Evolutionary conservation across 1,140 invertebrate species (phyloP).

Genomic region (Augochlora pura): DNA sequence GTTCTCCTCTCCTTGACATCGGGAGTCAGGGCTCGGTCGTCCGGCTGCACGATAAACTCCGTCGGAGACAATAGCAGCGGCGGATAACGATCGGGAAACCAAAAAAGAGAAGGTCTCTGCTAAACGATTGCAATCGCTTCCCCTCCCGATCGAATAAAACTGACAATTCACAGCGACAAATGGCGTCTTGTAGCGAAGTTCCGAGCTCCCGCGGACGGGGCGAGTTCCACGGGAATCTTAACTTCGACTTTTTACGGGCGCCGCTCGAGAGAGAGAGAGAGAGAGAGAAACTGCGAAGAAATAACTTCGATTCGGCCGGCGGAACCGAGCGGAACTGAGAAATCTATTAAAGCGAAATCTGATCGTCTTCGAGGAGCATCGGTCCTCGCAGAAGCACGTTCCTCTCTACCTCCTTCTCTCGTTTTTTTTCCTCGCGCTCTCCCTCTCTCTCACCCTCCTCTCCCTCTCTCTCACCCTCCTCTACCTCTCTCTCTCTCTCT

Average conservation of each 20-base stretch:
- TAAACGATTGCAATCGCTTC: not conserved
- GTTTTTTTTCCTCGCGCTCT: slow-evolving; percentile 11
- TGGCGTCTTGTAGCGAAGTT: slow-evolving; percentile 34
- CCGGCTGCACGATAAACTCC: not conserved
- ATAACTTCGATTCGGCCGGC: slow-evolving; percentile 34
- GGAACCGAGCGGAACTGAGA: slow-evolving; percentile 8
- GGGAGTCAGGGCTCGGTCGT: not conserved
- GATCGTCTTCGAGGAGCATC: slow-evolving; percentile 41
- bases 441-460: not conserved
- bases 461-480: not conserved
- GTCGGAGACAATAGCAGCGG: not conserved
- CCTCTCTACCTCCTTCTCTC: not conserved
- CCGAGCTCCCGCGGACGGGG: too few species aligned
- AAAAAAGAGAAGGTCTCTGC: too few species aligned
- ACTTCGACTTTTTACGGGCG: not conserved
- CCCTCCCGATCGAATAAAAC: not conserved
- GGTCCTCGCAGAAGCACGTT: slow-evolving; percentile 37
- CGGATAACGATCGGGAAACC: not conserved
- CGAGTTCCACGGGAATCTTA: not conserved
- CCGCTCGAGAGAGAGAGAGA: not conserved
- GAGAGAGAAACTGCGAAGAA: slow-evolving; percentile 17
- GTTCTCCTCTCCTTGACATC: not conserved
- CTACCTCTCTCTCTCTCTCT: too few species aligned
- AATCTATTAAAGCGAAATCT: slow-evolving; percentile 43
- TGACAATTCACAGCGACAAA: slow-evolving; percentile 29